Evolutionary conservation across 2,113 vertebrate genomes (phyloP).

Genomic region (Chitala chitala): DNA sequence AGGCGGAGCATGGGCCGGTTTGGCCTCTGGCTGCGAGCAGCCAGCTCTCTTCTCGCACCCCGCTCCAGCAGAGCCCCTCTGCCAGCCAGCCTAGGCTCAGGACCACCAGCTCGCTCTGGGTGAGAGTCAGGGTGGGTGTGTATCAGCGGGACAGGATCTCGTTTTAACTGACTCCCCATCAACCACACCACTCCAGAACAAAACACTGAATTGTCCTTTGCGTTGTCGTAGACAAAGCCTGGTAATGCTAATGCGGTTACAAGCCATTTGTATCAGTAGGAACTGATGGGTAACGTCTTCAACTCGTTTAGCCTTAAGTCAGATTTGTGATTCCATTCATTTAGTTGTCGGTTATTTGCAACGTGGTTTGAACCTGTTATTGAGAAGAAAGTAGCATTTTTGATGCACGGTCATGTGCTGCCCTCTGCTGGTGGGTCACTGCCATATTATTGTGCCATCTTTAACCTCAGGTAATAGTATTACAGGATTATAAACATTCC

Average conservation of each 20-base stretch:
- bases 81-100: slow-evolving; percentile 49
- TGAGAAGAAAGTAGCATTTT: neutral
- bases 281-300: too few relatives aligned
- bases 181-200: neutral
- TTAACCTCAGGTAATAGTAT: too few relatives aligned
- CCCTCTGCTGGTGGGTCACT: slow-evolving; percentile 21
- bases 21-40: slow-evolving; percentile 64
- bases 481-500: too few relatives aligned
- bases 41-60: slow-evolving; percentile 49
- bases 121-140: slow-evolving; percentile 52
- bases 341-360: too few relatives aligned
- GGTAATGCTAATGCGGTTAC: neutral
- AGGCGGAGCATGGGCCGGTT: slow-evolving; percentile 65
- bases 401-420: neutral
- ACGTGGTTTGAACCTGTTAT: too few relatives aligned
- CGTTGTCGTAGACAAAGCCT: neutral
- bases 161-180: neutral
- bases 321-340: too few relatives aligned
- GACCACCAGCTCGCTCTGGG: slow-evolving; percentile 69
- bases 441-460: too few relatives aligned
- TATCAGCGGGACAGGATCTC: neutral
- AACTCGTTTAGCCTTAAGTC: too few relatives aligned
- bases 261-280: too few relatives aligned
- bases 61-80: slow-evolving; percentile 49
- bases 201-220: neutral